Percentiles rank a stretch among this genome's conserved stretches.
phyloP scores from a whole-genome alignment of 2,113 vertebrate genomes.

The Desmodus rotundus region DNA sequence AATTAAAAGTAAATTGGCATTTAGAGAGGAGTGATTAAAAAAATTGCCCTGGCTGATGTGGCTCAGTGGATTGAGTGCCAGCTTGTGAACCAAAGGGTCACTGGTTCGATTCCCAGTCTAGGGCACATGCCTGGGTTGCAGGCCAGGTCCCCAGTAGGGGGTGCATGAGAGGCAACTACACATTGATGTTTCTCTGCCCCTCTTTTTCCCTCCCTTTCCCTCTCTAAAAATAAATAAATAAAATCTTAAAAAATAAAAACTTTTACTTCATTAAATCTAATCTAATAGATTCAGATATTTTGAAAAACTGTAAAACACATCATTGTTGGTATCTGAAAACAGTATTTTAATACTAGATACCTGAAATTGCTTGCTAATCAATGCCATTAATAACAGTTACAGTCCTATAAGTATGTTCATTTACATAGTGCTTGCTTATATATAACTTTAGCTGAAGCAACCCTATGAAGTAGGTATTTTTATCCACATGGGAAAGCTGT shows the following conservation, averaged over 20 bases:
- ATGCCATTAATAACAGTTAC: not conserved
- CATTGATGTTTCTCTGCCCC: too few species aligned
- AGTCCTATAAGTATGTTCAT: not conserved
- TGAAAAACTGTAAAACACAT: not conserved
- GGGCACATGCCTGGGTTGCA: too few species aligned
- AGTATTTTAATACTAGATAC: not conserved
- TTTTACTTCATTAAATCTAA: not conserved
- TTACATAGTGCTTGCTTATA: not conserved
- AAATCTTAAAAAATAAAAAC: not conserved
- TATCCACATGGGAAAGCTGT: not conserved
- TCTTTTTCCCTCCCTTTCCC: too few species aligned
- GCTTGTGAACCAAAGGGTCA: too few species aligned
- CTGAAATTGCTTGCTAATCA: not conserved
- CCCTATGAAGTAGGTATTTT: not conserved
- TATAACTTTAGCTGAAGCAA: not conserved
- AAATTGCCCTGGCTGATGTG: not conserved
- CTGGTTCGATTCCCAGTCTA: too few species aligned
- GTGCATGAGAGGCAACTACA: too few species aligned
- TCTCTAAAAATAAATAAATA: too few species aligned
- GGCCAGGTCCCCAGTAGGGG: too few species aligned
- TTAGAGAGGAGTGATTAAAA: not conserved
- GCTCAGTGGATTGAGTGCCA: too few species aligned
- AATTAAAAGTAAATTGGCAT: not conserved
- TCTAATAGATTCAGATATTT: conserved; percentile 4
- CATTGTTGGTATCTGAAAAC: not conserved